These are phyloP conservation scores for Drosophila pectinifera DNA, from an alignment of 1,140 invertebrate species.

Conservation along the genomic window DNA sequence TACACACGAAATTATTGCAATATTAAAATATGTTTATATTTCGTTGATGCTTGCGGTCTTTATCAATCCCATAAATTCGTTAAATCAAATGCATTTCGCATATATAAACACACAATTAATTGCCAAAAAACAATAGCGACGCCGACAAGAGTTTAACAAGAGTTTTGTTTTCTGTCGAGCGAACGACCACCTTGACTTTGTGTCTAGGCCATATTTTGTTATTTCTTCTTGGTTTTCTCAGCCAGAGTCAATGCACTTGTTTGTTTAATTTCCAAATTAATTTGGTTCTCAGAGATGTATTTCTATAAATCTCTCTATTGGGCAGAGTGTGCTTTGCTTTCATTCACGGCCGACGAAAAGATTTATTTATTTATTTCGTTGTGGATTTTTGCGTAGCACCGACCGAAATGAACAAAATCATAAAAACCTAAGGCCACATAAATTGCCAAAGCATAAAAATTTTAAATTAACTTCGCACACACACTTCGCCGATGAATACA, in stretches of 20 bases:
- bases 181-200: slow-evolving; percentile 63
- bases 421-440: slow-evolving; percentile 60
- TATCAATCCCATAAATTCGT: slow-evolving; percentile 37
- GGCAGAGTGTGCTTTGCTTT: slow-evolving; percentile 38
- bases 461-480: slow-evolving; percentile 43
- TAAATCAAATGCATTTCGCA: slow-evolving; percentile 38
- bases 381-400: slow-evolving; percentile 39
- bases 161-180: neutral
- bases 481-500: slow-evolving; percentile 26
- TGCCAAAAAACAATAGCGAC: slow-evolving; percentile 17
- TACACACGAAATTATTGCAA: slow-evolving; percentile 32
- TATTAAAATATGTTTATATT: slow-evolving; percentile 13
- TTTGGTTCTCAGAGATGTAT: neutral
- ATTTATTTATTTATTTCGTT: slow-evolving; percentile 45
- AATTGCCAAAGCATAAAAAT: slow-evolving; percentile 52
- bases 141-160: slow-evolving; percentile 39
- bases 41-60: slow-evolving; percentile 24
- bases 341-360: slow-evolving; percentile 58
- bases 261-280: slow-evolving; percentile 25
- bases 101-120: slow-evolving; percentile 32
- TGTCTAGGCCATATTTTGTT: slow-evolving; percentile 29
- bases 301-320: neutral
- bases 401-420: slow-evolving; percentile 46
- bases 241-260: slow-evolving; percentile 70
- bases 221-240: neutral